Base-by-base conservation (phyloP, 1,140 invertebrate genomes). In the Drosophila guanche region DNA sequence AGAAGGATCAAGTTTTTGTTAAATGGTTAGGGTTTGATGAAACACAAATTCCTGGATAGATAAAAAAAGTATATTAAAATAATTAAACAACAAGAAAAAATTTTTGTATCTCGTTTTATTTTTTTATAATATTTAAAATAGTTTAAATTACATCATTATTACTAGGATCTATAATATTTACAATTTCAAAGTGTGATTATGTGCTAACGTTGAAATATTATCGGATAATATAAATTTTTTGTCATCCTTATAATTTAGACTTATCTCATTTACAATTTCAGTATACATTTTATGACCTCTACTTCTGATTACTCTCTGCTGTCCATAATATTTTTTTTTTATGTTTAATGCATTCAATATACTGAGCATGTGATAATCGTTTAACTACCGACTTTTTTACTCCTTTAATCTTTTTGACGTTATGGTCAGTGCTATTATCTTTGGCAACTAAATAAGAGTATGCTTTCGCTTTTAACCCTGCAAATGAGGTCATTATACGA, bases 31-130 rank as follows among this genome's bases (percentile, higher is more conserved):
- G 43, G 2, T 50, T 50, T 29, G 29, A 37, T 40, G n/a, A 40
- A 37, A 37, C 14, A 10, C 50, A 52, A 37, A 40, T 27, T 52
- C 50, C 6, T 52, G 50, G 50, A 37, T 40, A 12, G 4, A 51
- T 37, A 20, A 51, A 51, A n/a, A 51, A 51, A n/a, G 1, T n/a
- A 0, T 48, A 12, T 23, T 27, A 22, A 27, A 48, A 25, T 48
- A 48, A 16, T 43, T 16, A 10, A 51, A 33, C 2, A 14, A 1
- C 10, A 45, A 45, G 16, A 45, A 29, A 51, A n/a, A 10, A 25
- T n/a, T 25, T 25, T 12, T 16, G 16, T 42, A 4, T n/a, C 4
- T 42, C 25, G 3, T 48, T 48, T 25, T 27, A 47, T 47, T 48
- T 48, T 25, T 25, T 48, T n/a, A n/a, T 48, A 43, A 43, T 5